Base-by-base conservation (phyloP, 2,113 vertebrate species). In the Corydoras sp. region DNA sequence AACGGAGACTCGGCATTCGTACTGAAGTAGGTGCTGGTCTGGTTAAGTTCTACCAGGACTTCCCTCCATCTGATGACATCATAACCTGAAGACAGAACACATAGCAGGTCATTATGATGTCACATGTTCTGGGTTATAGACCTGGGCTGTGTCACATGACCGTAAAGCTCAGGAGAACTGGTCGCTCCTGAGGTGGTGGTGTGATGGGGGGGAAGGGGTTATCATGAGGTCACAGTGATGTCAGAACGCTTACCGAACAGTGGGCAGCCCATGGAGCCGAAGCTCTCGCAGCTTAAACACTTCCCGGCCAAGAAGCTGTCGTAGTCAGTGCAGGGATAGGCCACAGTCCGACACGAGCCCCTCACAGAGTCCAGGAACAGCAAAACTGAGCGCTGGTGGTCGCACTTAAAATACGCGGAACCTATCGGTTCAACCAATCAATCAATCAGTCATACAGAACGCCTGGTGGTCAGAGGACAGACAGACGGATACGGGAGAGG, bases 311-410 rank as follows among this genome's bases (percentile, higher is more conserved):
- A 87, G 59, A 89, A 99, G 77, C 93, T 86, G 30, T 35, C 24
- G 62, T 98, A 94, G 10, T 91, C 91, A 1, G 71, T 10, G 80
- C 97, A 99, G 58, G 95, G 95, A 75, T 89, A 95, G 0, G 87
- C 83, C 35, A 74, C 84, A 72, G 89, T 87, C 65, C 68, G 4
- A 12, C 92, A 95, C 0, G 18, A 81, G 31, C 4, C n/a, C 61
- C 81, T 81, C 76, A 97, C 1, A 32, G 94, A 88, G n/a, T 88
- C 78, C 15, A 93, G 61, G 73, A 88, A 98, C 30, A 99, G 90
- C 3, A 81, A 84, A 78, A 98, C 92, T 15, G 97, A 92, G 80
- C 95, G 92, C 87, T 94, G 96, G 82, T 99, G 97, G 79, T 94
- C 90, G 62, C 96, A 99, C 80, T 94, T 95, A 73, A 98, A 89